Evolutionary conservation across 2,888 invertebrate species (phyloP).

Genomic region (Ophion obscuratus): DNA sequence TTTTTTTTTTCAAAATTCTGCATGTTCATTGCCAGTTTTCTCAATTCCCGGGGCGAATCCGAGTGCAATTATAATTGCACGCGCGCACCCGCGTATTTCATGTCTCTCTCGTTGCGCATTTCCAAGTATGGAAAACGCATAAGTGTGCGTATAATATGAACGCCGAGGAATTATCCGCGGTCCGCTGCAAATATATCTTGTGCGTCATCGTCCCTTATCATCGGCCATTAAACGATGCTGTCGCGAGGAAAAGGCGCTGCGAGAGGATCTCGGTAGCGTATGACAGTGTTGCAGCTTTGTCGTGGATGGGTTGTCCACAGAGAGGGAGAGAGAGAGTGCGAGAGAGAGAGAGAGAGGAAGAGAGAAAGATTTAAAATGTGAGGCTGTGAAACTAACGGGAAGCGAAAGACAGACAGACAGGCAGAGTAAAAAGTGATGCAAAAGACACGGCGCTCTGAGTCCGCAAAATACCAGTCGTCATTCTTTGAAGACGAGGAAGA

Average conservation of each 20-base stretch:
- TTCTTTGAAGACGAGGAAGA: conserved; percentile 46
- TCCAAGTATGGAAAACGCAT: conserved; percentile 19
- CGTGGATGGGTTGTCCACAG: conserved; percentile 46
- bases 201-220: conserved; percentile 62
- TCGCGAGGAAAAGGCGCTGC: conserved; percentile 35
- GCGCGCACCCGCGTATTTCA: not conserved
- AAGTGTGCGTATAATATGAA: conserved; percentile 32
- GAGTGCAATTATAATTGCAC: not conserved
- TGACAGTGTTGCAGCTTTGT: conserved; percentile 62
- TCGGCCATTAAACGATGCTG: conserved; percentile 61
- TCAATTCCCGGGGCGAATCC: not conserved
- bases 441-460: conserved; percentile 30
- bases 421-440: not conserved
- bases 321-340: conserved; percentile 22
- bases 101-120: conserved; percentile 25
- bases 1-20: not conserved
- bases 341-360: conserved; percentile 9
- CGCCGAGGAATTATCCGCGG: conserved; percentile 47
- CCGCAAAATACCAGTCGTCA: conserved; percentile 57
- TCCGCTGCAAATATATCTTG: conserved; percentile 53
- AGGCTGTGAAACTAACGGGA: not conserved
- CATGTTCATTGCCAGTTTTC: not conserved
- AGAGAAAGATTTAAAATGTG: not conserved
- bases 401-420: not conserved
- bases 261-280: conserved; percentile 53